Base-by-base conservation (phyloP, 2,797 vertebrate genomes). In the Manis crassicaudata region DNA sequence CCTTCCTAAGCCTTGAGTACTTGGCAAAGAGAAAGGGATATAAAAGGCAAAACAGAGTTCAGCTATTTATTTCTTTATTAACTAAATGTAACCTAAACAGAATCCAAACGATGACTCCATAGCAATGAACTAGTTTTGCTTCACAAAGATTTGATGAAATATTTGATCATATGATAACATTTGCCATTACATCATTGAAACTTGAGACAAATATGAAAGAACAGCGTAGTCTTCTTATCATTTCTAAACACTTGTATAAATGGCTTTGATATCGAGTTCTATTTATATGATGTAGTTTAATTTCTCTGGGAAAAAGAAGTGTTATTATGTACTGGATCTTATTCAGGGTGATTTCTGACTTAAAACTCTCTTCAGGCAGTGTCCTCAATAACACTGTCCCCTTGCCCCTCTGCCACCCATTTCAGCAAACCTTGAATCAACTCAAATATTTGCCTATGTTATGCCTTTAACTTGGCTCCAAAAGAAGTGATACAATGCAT, bases 1-100 rank as follows among this genome's bases (percentile, higher is more conserved):
- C 95, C 93, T 97, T 92, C 91, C 91, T 62, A 27, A 93, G 63
- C 93, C 89, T 97, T 72, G 81, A 92, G 54, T 65, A 50, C 89
- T 96, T 97, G 97, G 96, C 97, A 97, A 76, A 77, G 72, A 88
- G 80, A 93, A 81, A 86, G 77, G 73, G 94, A 81, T 94, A 79
- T 94, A 92, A 97, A 97, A 97, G 94, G 95, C 93, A 95, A 96
- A 94, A 90, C 90, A 96, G 72, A 96, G 96, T 93, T 96, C 90
- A 96, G 84, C 87, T 96, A 93, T 97, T 97, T 97, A 84, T 96
- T 92, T 89, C 88, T 94, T 96, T 97, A 96, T 97, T 96, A 95
- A 92, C 76, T 93, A 83, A 93, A 63, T 89, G 87, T 82, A 97
- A 94, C 88, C 90, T 93, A 95, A 86, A 95, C 32, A 43, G 91